phyloP scores from a whole-genome alignment of 1,140 invertebrate species.

The Bombus breviceps region DNA sequence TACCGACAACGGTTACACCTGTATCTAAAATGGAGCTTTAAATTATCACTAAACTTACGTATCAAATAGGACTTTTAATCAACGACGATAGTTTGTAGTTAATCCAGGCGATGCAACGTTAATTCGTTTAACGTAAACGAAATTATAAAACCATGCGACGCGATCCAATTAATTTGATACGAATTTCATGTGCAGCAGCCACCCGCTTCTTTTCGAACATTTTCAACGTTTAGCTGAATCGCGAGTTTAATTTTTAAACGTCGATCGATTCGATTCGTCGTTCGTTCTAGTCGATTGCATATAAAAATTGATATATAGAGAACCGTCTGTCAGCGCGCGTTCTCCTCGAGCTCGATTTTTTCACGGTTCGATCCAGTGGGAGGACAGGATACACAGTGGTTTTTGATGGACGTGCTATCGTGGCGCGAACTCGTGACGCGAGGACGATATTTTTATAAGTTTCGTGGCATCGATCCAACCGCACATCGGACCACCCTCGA shows the following conservation, averaged over 20 bases:
- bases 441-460: slow-evolving; percentile 67
- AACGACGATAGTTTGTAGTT: too few species aligned
- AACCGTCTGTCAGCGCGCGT: background rate
- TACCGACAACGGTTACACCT: too few species aligned
- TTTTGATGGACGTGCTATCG: slow-evolving; percentile 43
- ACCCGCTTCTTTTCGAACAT: too few species aligned
- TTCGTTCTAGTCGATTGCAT: background rate
- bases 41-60: fast-evolving
- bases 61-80: too few species aligned
- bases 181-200: background rate
- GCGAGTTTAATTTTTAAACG: background rate
- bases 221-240: background rate
- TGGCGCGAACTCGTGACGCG: slow-evolving; percentile 50
- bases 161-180: background rate
- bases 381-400: slow-evolving; percentile 32
- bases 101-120: background rate
- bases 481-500: slow-evolving; percentile 16
- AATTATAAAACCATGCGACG: too few species aligned
- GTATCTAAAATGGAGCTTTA: too few species aligned
- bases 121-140: background rate
- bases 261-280: background rate
- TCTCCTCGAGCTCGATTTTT: slow-evolving; percentile 12
- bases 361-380: slow-evolving; percentile 32
- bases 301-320: background rate
- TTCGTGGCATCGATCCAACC: slow-evolving; percentile 63